Evolutionary conservation across 2,888 invertebrate genomes (phyloP).

Genomic region (Taphrorychus bicolor): DNA sequence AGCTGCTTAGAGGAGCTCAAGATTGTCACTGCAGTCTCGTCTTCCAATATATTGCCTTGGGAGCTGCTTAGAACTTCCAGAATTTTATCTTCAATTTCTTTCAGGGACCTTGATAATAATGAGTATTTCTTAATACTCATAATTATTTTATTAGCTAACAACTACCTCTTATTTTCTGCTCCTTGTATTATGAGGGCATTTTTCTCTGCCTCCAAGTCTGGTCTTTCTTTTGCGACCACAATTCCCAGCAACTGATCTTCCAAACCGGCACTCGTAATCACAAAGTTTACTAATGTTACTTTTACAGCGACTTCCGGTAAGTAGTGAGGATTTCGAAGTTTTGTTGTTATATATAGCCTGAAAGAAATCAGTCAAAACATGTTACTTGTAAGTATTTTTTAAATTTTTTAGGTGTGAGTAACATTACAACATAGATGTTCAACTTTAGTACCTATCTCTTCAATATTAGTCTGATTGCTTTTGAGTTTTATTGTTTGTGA

Average conservation of each 20-base stretch:
- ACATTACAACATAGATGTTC: background rate
- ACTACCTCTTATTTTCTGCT: conserved; percentile 76
- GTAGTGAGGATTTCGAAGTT: conserved; percentile 92
- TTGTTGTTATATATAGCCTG: conserved; percentile 92
- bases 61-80: conserved; percentile 77
- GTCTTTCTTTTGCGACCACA: conserved; percentile 90
- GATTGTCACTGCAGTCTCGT: conserved; percentile 89
- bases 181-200: conserved; percentile 86
- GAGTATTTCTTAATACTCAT: background rate
- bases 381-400: background rate
- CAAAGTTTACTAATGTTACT: conserved; percentile 89
- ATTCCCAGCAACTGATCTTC: conserved; percentile 90
- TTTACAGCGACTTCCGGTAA: conserved; percentile 93
- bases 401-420: background rate
- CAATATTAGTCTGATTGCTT: too few relatives aligned
- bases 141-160: background rate
- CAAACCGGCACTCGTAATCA: conserved; percentile 88
- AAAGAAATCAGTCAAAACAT: too few relatives aligned
- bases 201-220: conserved; percentile 91
- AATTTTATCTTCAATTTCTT: conserved; percentile 92
- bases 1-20: conserved; percentile 89
- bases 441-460: too few relatives aligned
- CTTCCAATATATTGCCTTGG: conserved; percentile 84
- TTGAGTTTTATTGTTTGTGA: background rate
- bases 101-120: conserved; percentile 65